Evolutionary conservation across 35 echinoderm and acorn worm genomes (phyloP), one percentile per base, ranked within the genome.

Genomic region (Acanthaster planci): DNA sequence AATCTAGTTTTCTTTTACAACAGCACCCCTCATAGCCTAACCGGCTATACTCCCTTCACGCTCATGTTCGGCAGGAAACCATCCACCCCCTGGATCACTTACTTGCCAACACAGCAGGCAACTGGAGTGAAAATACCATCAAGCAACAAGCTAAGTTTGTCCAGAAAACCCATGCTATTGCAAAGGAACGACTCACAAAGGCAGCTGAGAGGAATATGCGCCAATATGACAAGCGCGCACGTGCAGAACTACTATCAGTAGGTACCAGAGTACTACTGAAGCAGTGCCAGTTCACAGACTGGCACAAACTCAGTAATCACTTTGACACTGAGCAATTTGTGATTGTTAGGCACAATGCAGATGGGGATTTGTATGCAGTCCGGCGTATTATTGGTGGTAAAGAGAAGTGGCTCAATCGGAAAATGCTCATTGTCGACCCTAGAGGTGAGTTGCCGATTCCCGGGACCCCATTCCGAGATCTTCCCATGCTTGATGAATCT

Each of bases 51-150:
- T 0, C 88, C 80, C 21, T 85, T 52, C 26, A 38, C 31, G 16
- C 83, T 91, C 0, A 85, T 91, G 89, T 86, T 85, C 81, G 89
- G 89, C 34, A 77, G 89, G 30, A 55, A 91, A 16, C 89, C 89
- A 17, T 16, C 23, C 15, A 37, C 80, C 17, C 89, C 77, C 2
- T 91, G 16, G 89, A 91, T 53, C 84, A 86, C 7, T 26, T 51
- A 2, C 52, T 91, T 10, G 83, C 83, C 19, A 29, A 51, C 8
- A 31, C 21, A 10, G 34, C 40, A 37, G 60, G 52, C 55, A 26
- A 40, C 26, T 39, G 39, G 82, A 40, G 53, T 79, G 54, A 80
- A 21, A 59, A 86, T 22, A 80, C 72, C 2, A 39, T 86, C 30
- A 12, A 78, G 38, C 23, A 23, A 17, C 84, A 86, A 79, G 68